These are phyloP conservation scores for Anticlea derivata DNA, from an alignment of 2,888 invertebrate genomes.

Conservation along the genomic window DNA sequence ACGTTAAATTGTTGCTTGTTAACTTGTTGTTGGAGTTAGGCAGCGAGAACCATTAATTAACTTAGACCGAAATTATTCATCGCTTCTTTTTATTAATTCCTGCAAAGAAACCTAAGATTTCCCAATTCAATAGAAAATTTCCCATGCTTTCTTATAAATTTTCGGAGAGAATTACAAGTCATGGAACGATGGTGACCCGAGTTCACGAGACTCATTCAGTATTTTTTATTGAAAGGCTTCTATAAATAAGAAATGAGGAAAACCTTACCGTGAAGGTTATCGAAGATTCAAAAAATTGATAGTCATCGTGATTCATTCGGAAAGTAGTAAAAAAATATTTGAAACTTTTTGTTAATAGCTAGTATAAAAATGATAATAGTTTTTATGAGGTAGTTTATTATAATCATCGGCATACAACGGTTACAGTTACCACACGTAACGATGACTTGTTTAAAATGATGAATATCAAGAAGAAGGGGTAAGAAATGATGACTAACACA, in stretches of 20 bases:
- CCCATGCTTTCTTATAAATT: background rate
- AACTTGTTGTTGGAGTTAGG: constrained; percentile 47
- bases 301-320: background rate
- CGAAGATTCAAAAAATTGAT: background rate
- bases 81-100: background rate
- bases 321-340: too few relatives aligned
- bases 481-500: too few relatives aligned
- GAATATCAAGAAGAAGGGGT: too few relatives aligned
- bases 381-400: too few relatives aligned
- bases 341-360: too few relatives aligned
- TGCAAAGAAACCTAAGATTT: too few relatives aligned
- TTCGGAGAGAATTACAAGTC: background rate
- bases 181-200: background rate
- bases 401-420: too few relatives aligned
- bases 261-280: background rate
- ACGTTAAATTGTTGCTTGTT: constrained; percentile 43
- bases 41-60: constrained; percentile 40
- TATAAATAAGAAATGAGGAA: background rate
- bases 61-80: constrained; percentile 8
- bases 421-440: too few relatives aligned
- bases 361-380: too few relatives aligned
- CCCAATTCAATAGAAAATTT: background rate
- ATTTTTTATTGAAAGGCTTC: background rate
- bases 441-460: too few relatives aligned
- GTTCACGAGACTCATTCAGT: too few relatives aligned